Evolutionary conservation across 2,888 invertebrate species (phyloP), one percentile per base, ranked within the genome.

Genomic region (Apodemia duryi): DNA sequence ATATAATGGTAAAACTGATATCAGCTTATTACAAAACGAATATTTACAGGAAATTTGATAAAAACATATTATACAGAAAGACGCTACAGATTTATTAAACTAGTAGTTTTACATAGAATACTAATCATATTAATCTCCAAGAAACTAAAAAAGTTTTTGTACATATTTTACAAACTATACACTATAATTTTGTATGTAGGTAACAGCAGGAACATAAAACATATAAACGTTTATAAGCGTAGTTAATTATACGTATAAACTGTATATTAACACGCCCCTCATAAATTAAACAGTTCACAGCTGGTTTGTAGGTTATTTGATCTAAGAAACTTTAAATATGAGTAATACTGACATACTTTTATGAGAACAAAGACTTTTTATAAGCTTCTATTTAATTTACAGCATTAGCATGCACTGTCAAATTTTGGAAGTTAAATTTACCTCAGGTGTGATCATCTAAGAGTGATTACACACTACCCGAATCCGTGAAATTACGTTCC

Each of bases 221-320:
- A 57, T 32, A 57, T 13, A 13, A 32, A 6, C 57, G 32, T 57
- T 29, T 35, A 11, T 35, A 35, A 35, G 32, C 57, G 32, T 13
- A 29, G 57, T 57, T 13, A 11, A 54, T 29, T 57, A 32, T 57
- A 29, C 35, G 13, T 57, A 57, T 57, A 35, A 57, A 57, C 57
- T 57, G 13, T 57, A 57, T 57, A 57, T 57, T 57, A 35, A 57
- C 57, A 57, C 35, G 57, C n/a, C 6, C 35, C 57, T 57, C 57
- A 7, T 57, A 57, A 57, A 57, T 35, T 32, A 57, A 49, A 32
- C 57, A n/a, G 5, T 35, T 32, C 54, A 13, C 54, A 10, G 57
- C 57, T 57, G 13, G 35, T 35, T 57, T 32, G 32, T 57, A n/a
- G 57, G 57, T 57, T 57, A 57, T 57, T 57, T 57, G 35, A 35